Evolutionary conservation across 2,113 vertebrate genomes (phyloP).

Genomic region (Eleginops maclovinus): DNA sequence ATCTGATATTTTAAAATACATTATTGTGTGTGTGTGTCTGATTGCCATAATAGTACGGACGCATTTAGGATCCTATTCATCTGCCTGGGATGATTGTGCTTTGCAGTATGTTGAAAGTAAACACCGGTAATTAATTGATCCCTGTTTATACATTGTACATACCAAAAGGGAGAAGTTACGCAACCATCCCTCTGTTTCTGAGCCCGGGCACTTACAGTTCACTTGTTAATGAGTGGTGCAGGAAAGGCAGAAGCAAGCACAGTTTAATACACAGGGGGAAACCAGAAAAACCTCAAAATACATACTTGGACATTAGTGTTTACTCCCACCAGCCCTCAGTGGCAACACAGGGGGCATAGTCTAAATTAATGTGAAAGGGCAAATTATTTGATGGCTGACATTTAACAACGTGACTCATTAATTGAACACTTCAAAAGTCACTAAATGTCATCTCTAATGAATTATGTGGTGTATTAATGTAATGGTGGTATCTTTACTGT

Average conservation of each 20-base stretch:
- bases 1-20: no score
- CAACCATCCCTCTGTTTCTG: constrained; percentile 49
- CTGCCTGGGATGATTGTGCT: constrained; percentile 34
- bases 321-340: not conserved
- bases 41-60: no score
- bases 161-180: constrained; percentile 59
- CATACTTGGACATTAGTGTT: not conserved
- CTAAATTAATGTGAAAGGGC: constrained; percentile 62
- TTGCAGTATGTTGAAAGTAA: constrained; percentile 53
- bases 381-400: constrained; percentile 62
- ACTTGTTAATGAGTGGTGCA: constrained; percentile 55
- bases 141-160: constrained; percentile 52
- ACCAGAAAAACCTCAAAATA: not conserved
- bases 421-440: constrained; percentile 51
- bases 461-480: constrained; percentile 31
- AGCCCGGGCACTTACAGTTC: constrained; percentile 43
- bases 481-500: constrained; percentile 8
- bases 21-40: no score
- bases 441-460: constrained; percentile 68
- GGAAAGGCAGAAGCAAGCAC: constrained; percentile 13
- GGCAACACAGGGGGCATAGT: not conserved
- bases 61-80: constrained; percentile 19
- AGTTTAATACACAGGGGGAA: not conserved
- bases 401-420: constrained; percentile 54
- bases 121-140: constrained; percentile 56